Base-by-base conservation (phyloP, 30 jellyfish, hydroid and myxozoan genomes). In the Aurelia aurita region DNA sequence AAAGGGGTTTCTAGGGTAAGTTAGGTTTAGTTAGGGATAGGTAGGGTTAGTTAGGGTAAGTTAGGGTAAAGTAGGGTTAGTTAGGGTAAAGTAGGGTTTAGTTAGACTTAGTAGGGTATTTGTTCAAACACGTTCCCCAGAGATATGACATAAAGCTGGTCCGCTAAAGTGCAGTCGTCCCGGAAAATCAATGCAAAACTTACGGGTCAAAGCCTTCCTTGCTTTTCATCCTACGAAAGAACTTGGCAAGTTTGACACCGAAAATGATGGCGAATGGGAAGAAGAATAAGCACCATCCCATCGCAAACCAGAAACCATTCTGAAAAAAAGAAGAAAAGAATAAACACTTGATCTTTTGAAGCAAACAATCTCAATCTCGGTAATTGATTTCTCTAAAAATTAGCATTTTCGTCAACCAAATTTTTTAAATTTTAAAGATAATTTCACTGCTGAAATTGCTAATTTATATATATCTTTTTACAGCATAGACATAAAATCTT, bases 301-400 rank as follows among this genome's bases (percentile, higher is more conserved):
- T 69, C 28, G 97, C 96, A 7, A 94, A 57, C 99, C 99, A 94
- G 74, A 82, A 94, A 18, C 99, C 99, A 78, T 94, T 94, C 99
- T 94, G 80, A 26, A 88, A 84, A 44, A 49, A 9, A 66, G 18
- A 16, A 53, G 68, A 19, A 16, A 61, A 34, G 8, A 35, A 47
- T 81, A 22, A 44, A 35, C n/a, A 7, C 9, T 1, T 18, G 27
- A 47, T 4, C n/a, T 5, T 43, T 26, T 11, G 1, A 31, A 20
- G 29, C 4, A 44, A 20, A 14, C 43, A 21, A 9, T 16, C 66
- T 35, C 20, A 14, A 68, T 27, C 6, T 68, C 9, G 0, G 27
- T 0, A 28, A 22, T 11, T 15, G 22, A 22, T 0, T 68, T n/a
- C 25, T 22, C 25, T 3, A 11, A 68, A 16, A 29, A 8, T 8